phyloP scores from a whole-genome alignment of 1,140 invertebrate species.

The Drosophila nasuta region DNA sequence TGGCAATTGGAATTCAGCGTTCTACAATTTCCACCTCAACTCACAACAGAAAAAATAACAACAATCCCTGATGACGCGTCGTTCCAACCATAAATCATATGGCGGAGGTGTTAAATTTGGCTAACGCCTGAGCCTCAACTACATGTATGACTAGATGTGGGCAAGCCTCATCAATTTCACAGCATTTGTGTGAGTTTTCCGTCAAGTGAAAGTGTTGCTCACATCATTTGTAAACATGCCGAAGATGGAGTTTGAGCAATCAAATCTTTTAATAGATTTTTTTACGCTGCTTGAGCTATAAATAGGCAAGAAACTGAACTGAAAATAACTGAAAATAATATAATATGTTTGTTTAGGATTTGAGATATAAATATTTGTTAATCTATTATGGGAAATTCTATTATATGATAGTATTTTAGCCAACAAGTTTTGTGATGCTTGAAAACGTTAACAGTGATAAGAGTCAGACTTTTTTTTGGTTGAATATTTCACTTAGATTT shows the following conservation, averaged over 20 bases:
- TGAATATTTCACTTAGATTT: no score
- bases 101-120: conserved; percentile 43
- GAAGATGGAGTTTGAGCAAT: no score
- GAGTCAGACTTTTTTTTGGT: no score
- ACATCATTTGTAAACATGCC: conserved; percentile 1
- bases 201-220: conserved; percentile 11
- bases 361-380: neutral
- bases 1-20: conserved; percentile 78
- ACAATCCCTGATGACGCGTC: conserved; percentile 55
- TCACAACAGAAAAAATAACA: neutral
- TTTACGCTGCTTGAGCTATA: neutral
- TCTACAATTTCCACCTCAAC: conserved; percentile 24
- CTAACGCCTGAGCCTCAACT: conserved; percentile 2
- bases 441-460: no score
- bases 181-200: conserved; percentile 15
- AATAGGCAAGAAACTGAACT: neutral
- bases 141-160: conserved; percentile 5
- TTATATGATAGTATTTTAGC: no score
- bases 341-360: neutral
- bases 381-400: no score
- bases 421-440: no score
- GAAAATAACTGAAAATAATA: neutral
- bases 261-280: neutral
- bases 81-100: conserved; percentile 66
- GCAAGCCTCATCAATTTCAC: conserved; percentile 65